Evolutionary conservation across 64 coral and sea anemone genomes (phyloP).

Genomic region (Orbicella faveolata): DNA sequence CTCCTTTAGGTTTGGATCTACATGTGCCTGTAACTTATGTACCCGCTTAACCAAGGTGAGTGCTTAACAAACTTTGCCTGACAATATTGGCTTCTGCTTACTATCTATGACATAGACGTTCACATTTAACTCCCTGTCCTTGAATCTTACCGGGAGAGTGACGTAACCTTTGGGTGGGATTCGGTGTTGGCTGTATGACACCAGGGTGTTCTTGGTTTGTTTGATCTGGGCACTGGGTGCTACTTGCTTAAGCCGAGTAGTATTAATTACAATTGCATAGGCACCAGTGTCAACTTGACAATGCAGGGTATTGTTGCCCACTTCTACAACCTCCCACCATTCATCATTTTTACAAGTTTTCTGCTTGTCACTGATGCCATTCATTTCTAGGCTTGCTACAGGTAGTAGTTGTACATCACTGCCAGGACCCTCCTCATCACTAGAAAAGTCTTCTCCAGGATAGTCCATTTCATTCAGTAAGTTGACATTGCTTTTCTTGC

Average conservation of each 20-base stretch:
- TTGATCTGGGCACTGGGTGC: no score
- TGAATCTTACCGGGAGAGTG: background rate
- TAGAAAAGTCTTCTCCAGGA: background rate
- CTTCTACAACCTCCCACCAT: constrained; percentile 51
- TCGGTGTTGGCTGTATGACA: constrained; percentile 35
- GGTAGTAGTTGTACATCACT: no score
- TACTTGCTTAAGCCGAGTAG: no score
- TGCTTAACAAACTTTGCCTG: background rate
- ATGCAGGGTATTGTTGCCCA: background rate
- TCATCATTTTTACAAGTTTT: background rate
- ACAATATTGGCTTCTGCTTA: background rate
- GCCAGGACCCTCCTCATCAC: no score
- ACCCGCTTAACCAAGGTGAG: no score
- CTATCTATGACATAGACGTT: constrained; percentile 52
- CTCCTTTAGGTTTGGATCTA: no score
- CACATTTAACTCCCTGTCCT: background rate
- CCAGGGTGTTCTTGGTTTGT: no score
- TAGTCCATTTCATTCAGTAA: background rate
- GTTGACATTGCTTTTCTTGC: constrained; percentile 14
- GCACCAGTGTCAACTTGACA: background rate
- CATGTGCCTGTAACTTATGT: no score
- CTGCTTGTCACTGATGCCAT: background rate
- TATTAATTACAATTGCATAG: no score
- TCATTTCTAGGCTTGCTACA: background rate
- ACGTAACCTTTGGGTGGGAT: constrained; percentile 16